Base-by-base conservation (phyloP, 1,140 invertebrate genomes). In the Homarus americanus region DNA sequence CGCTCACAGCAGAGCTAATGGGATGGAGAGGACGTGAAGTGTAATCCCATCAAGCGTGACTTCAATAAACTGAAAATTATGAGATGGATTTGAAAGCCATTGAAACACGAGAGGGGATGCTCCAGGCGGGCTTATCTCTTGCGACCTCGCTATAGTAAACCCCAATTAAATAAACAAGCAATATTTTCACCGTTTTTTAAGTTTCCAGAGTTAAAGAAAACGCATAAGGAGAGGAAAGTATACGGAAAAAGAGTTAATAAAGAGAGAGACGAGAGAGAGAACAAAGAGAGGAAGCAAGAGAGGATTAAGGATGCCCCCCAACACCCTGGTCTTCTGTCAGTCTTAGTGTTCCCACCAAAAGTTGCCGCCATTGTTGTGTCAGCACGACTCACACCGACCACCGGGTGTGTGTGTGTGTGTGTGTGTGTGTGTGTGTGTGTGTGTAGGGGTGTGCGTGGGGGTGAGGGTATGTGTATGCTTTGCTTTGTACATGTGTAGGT, bases 21-120 rank as follows among this genome's bases (percentile, higher is more conserved):
- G 72, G 72, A 73, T 83, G 80, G 24, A 84, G 87, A 83, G 87
- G 72, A 76, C 69, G 17, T 73, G 44, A 40, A 90, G 82, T 66
- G 80, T 90, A 83, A 90, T 90, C 87, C 87, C 41, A 41, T 90
- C 80, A 90, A 78, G 40, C 87, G 87, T 90, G 87, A 90, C 87
- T 90, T 90, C 87, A 90, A 90, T 90, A 90, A 90, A 90, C 80
- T 90, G 80, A 90, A 90, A 90, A 90, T 90, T 90, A 90, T 90
- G 87, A 90, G 87, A 90, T 53, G 87, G 80, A 90, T 90, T 90
- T 90, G 87, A 90, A 90, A 90, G 87, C 87, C 40, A 90, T 90
- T 90, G 87, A 90, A 89, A 89, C 87, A 32, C 44, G 72, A 84
- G 66, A 66, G 78, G 58, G 80, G 41, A 72, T 15, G 44, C n/a